A percentile compares a stretch with the other conserved stretches of the same genome.
These are phyloP conservation scores for Setipinna tenuifilis DNA, from an alignment of 2,797 vertebrate species.

Conservation along the genomic window DNA sequence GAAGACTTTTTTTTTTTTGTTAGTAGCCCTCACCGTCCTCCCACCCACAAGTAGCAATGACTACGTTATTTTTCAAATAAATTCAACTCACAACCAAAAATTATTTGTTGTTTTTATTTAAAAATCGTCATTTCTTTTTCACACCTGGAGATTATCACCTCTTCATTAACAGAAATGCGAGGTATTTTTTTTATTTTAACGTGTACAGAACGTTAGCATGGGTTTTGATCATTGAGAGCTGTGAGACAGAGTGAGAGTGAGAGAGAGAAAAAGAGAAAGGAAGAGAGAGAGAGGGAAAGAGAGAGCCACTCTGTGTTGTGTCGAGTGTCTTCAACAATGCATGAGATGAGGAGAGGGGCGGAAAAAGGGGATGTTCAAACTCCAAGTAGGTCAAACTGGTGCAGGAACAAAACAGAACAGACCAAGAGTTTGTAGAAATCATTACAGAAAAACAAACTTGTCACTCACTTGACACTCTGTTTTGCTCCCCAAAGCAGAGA, in stretches of 20 bases:
- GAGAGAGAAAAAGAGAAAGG: not conserved
- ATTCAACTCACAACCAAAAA: not conserved
- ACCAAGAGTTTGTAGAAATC: slow-evolving; percentile 83
- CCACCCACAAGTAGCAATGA: no score
- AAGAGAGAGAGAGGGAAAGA: no score
- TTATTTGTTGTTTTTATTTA: not conserved
- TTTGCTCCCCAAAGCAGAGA: slow-evolving; percentile 77
- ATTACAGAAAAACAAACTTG: slow-evolving; percentile 85
- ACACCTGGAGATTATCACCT: not conserved
- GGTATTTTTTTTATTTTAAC: not conserved
- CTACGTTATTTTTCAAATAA: no score
- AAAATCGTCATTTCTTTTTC: not conserved
- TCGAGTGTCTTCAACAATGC: slow-evolving; percentile 2
- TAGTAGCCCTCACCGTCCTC: no score
- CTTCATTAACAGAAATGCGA: not conserved
- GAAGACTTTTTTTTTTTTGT: not conserved
- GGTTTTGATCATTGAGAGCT: not conserved
- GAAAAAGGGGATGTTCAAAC: slow-evolving; percentile 67
- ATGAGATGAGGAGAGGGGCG: slow-evolving; percentile 14
- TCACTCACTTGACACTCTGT: slow-evolving; percentile 81
- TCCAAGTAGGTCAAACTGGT: slow-evolving; percentile 85
- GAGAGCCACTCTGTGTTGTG: no score
- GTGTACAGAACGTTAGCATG: not conserved
- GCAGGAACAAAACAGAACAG: slow-evolving; percentile 80
- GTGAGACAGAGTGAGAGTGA: slow-evolving; percentile 59